These are phyloP conservation scores for Blera fallax DNA, from an alignment of 2,888 invertebrate species.

Conservation along the genomic window DNA sequence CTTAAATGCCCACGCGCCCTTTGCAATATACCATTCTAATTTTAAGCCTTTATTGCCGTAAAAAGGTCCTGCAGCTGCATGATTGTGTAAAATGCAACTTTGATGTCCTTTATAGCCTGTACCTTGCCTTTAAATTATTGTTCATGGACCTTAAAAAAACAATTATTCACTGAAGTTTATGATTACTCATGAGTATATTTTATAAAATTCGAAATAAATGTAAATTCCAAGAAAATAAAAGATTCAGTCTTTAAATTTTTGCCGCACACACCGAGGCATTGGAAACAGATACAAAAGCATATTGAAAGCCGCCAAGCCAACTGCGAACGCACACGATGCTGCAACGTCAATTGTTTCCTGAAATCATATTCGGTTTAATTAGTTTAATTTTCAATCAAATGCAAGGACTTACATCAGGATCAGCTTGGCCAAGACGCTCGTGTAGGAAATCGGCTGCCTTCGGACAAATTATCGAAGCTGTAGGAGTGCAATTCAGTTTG, in stretches of 20 bases:
- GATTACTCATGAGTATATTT: neutral
- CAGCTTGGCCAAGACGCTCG: slow-evolving; percentile 80
- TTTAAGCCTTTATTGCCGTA: too few species aligned
- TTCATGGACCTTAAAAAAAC: too few species aligned
- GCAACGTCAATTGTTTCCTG: slow-evolving; percentile 89
- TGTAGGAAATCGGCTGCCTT: slow-evolving; percentile 80
- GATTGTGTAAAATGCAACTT: too few species aligned
- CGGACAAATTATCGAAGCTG: slow-evolving; percentile 80
- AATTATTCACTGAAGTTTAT: too few species aligned
- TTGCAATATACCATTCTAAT: too few species aligned
- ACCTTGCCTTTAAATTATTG: too few species aligned
- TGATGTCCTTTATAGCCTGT: too few species aligned
- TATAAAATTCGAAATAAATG: neutral
- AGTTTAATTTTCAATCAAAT: neutral
- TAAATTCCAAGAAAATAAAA: neutral
- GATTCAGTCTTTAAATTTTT: slow-evolving; percentile 88
- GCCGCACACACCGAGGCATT: slow-evolving; percentile 91
- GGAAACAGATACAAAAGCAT: slow-evolving; percentile 93
- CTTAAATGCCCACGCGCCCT: too few species aligned
- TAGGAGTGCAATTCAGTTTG: slow-evolving; percentile 83
- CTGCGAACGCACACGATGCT: slow-evolving; percentile 90
- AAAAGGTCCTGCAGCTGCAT: too few species aligned
- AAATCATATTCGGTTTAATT: slow-evolving; percentile 83
- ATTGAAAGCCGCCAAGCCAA: slow-evolving; percentile 91
- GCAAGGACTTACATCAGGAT: slow-evolving; percentile 79